Base-by-base conservation (phyloP, 2,888 invertebrate species). In the Phania funesta region DNA sequence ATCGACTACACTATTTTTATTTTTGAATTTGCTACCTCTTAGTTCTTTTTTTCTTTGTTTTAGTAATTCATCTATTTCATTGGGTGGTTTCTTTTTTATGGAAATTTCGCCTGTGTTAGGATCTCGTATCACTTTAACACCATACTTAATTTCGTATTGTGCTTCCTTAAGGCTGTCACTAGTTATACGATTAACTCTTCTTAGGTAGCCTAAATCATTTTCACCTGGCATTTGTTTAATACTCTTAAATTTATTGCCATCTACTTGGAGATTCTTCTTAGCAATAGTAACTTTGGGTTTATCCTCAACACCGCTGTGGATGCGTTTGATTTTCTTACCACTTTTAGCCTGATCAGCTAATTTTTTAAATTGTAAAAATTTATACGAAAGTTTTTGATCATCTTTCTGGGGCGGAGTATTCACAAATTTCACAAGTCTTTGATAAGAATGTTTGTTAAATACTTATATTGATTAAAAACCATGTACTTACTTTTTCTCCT, bases 341-440 rank as follows among this genome's bases (percentile, higher is more conserved):
- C 90, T 86, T 64, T 89, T 90, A 0, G 92, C 91, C 2, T 88
- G 89, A 86, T 93, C 92, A 80, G 93, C 93, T 0, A 94, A 86
- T 83, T 93, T 92, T 16, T 95, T 94, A 58, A 96, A 90, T 58
- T 93, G 92, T 32, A 92, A 91, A n/a, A 96, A 91, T 83, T 94
- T 95, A 83, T 93, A 94, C 0, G 96, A 95, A 29, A 96, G 90
- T n/a, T 94, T 93, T 89, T 96, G 96, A 3, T 94, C 93, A 1
- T 93, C 92, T 85, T 94, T 93, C 46, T 92, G 92, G 0, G 96
- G 96, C 0, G 96, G 95, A 68, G 94, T 93, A 90, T 96, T 95
- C 75, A 95, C 94, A 90, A 95, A 94, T 38, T 93, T 92, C 88
- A 94, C 94, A 85, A 96, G 90, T 86, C 96, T 96, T 35, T 32